Base-by-base conservation (phyloP, 1,140 invertebrate genomes). In the Batillaria attramentaria region DNA sequence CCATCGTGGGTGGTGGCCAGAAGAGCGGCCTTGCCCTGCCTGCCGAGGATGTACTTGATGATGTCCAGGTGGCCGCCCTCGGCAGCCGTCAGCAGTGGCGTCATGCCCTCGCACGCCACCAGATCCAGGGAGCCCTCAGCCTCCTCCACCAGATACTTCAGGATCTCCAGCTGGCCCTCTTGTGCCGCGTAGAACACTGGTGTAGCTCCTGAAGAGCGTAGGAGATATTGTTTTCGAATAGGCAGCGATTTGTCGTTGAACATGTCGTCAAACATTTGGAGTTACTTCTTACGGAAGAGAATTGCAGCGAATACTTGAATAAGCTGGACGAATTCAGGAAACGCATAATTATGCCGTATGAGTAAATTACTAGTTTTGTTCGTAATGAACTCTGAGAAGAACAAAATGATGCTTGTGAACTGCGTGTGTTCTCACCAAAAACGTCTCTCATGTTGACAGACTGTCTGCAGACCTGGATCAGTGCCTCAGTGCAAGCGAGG, bases 131-230 rank as follows among this genome's bases (percentile, higher is more conserved):
- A 93, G 0, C 95, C 95, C 28, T 95, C 95, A 20, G 95, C 95
- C 87, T 95, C 94, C 86, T 95, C 91, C 68, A 96, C 95, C 81
- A 96, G 91, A 91, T 95, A 96, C 88, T 95, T 94, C n/a, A 96
- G 92, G 39, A 96, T 95, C 18, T 95, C 94, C 85, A 96, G 91
- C 87, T 96, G 95, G 18, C 95, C 95, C 88, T 96, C 95, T 91
- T 96, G 95, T 0, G 95, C 95, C 3, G 95, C 95, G 85, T 96
- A 91, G 88, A 96, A 96, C 28, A 96, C 95, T 28, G 95, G 95
- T 20, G 95, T 96, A 6, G 80, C 80, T 20, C 80, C 80, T 81
- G 72, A 3, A 43, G 24, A 50, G 62, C 18, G 28, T 13, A 50
- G 42, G 43, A 0, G 39, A 41, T 6, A 69, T 50, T 24, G n/a